phyloP scores from a whole-genome alignment of 2,888 invertebrate species.

The Rhingia rostrata region DNA sequence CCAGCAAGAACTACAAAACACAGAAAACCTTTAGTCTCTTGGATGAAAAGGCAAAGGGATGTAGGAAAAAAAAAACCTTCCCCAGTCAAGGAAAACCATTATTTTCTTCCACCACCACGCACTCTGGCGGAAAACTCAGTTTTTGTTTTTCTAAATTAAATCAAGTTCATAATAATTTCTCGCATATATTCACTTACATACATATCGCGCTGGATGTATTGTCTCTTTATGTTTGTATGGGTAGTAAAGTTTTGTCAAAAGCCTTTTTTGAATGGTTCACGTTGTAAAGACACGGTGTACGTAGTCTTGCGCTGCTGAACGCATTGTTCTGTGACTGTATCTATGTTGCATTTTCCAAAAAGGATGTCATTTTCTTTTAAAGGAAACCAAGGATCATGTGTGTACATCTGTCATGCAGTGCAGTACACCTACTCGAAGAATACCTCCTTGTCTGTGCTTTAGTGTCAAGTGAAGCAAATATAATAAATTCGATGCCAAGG shows the following conservation, averaged over 20 bases:
- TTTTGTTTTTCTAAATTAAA: conserved; percentile 24
- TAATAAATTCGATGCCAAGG: conserved; percentile 15
- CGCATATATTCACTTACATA: background rate
- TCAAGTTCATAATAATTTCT: conserved; percentile 20
- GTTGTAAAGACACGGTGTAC: background rate
- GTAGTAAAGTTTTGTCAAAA: background rate
- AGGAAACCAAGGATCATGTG: background rate
- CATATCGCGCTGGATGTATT: background rate
- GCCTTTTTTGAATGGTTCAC: background rate
- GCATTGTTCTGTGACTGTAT: background rate
- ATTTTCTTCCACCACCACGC: conserved; percentile 38
- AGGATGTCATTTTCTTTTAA: background rate
- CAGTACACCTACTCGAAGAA: background rate
- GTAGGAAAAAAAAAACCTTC: background rate
- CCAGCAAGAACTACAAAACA: background rate
- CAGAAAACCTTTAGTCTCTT: conserved; percentile 3
- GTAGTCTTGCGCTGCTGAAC: background rate
- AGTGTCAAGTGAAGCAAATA: conserved; percentile 23
- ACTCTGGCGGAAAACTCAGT: conserved; percentile 1
- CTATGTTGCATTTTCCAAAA: background rate
- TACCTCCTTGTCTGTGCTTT: conserved; percentile 1
- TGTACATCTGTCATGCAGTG: background rate
- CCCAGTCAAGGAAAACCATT: conserved; percentile 43
- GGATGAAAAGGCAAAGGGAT: conserved; percentile 33
- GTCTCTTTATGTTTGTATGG: background rate